Conservation (phyloP, 2,113 vertebrate genomes). For the Campylorhamphus procurvoides region DNA sequence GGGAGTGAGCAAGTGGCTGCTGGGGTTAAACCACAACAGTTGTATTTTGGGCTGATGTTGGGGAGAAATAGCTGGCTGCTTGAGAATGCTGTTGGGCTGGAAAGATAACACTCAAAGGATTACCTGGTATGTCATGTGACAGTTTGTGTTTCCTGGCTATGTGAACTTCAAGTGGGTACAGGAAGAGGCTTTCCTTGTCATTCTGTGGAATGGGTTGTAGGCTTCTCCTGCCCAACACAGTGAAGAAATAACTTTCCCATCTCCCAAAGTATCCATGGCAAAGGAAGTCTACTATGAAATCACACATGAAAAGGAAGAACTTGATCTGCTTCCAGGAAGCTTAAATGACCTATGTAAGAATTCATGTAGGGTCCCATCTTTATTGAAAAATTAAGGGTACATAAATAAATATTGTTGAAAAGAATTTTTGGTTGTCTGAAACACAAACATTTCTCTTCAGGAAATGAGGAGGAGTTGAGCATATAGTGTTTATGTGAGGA, state of each 20-base stretch:
- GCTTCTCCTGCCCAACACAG: neutral
- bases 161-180: neutral
- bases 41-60: neutral
- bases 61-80: neutral
- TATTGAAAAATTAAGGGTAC: neutral
- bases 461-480: neutral
- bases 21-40: neutral
- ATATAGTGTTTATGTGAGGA: neutral
- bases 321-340: neutral
- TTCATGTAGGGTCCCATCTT: neutral
- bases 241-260: neutral
- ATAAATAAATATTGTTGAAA: neutral
- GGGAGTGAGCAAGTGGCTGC: fast-evolving
- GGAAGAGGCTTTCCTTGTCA: neutral
- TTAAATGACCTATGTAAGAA: neutral
- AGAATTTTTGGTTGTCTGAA: neutral
- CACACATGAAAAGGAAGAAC: neutral
- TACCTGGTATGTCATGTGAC: neutral
- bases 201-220: neutral
- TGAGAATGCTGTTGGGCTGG: neutral
- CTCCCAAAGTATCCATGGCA: neutral
- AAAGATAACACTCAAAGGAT: neutral
- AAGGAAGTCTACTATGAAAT: neutral
- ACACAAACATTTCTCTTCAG: neutral
- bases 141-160: neutral